phyloP scores from a whole-genome alignment of 2,113 vertebrate genomes.

The Progne subis region DNA sequence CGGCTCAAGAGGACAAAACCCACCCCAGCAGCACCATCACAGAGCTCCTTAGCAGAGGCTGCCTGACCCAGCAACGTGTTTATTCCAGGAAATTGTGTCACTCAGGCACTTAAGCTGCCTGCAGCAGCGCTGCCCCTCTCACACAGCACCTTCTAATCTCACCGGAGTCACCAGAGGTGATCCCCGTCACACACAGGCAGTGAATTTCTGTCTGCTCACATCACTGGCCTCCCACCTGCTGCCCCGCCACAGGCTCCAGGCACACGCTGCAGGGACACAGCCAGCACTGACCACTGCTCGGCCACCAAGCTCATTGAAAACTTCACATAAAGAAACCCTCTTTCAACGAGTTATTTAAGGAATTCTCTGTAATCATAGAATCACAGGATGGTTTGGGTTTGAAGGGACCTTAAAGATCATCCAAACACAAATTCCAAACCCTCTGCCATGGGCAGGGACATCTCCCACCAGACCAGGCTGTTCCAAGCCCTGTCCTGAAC shows the following conservation, averaged over 20 bases:
- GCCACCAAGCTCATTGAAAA: background rate
- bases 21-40: slow-evolving; percentile 57
- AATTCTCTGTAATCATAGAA: background rate
- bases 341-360: background rate
- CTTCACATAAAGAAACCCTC: background rate
- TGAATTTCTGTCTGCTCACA: slow-evolving; percentile 81
- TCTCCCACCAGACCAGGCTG: background rate
- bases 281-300: rapidly evolving
- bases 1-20: slow-evolving; percentile 69
- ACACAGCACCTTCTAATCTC: slow-evolving; percentile 79
- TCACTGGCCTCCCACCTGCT: slow-evolving; percentile 70
- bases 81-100: slow-evolving; percentile 89
- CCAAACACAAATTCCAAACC: background rate
- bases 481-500: background rate
- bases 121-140: slow-evolving; percentile 80
- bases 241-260: background rate
- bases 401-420: background rate
- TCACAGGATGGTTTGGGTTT: background rate
- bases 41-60: slow-evolving; percentile 74
- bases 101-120: slow-evolving; percentile 83
- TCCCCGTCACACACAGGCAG: slow-evolving; percentile 74
- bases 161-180: slow-evolving; percentile 84
- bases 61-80: slow-evolving; percentile 76
- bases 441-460: background rate
- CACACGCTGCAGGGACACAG: background rate